Conservation (phyloP, 2,888 invertebrate genomes). For the Thalpophila matura region DNA sequence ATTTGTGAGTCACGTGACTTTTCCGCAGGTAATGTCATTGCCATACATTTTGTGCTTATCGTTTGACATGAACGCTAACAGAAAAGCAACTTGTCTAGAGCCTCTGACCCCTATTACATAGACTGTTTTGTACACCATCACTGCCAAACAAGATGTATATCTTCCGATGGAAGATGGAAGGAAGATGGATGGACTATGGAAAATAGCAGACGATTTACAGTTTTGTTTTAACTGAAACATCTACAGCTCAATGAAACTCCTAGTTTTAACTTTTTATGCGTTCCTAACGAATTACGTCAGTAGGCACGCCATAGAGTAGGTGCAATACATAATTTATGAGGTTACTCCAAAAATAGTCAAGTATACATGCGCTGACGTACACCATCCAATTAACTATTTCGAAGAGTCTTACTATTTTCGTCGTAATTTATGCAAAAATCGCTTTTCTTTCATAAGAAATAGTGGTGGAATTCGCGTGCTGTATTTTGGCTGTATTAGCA, state of each 20-base stretch:
- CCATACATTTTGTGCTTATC: no score
- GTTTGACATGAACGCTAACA: no score
- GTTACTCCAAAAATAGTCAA: conserved; percentile 52
- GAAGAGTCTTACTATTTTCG: conserved; percentile 40
- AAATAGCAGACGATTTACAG: neutral
- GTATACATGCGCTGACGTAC: conserved; percentile 16
- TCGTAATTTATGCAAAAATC: conserved; percentile 17
- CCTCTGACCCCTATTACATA: no score
- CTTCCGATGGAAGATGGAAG: no score
- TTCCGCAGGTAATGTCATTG: no score
- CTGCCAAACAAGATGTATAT: no score
- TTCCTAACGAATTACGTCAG: conserved; percentile 42
- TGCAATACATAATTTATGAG: conserved; percentile 57
- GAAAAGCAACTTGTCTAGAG: no score
- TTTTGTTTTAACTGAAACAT: conserved; percentile 18
- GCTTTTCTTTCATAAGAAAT: neutral
- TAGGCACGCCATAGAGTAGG: conserved; percentile 8
- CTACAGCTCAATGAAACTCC: conserved; percentile 33
- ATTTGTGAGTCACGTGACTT: no score
- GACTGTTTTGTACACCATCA: no score
- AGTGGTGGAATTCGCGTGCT: conserved; percentile 20
- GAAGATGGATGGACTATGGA: no score
- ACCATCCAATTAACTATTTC: conserved; percentile 46
- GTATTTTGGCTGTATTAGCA: neutral
- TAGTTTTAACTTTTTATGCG: conserved; percentile 13